Conservation (phyloP, 2,888 invertebrate genomes). For the Drosophila pseudotakahashii region DNA sequence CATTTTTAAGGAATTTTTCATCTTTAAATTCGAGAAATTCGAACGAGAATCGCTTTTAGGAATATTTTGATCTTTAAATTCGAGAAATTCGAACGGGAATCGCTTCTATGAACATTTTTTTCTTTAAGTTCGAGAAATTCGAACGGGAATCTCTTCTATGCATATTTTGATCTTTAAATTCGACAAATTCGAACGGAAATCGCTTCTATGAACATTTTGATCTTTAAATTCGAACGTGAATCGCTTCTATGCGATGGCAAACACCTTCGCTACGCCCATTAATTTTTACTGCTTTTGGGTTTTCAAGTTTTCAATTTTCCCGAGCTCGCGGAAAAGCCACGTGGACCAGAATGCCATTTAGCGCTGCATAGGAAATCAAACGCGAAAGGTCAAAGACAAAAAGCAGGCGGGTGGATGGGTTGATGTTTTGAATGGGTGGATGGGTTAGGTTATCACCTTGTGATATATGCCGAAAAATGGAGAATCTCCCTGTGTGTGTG, state of each 20-base stretch:
- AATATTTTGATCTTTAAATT: too few species aligned
- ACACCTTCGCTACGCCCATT: conserved; percentile 74
- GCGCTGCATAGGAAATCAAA: conserved; percentile 75
- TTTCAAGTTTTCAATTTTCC: conserved; percentile 75
- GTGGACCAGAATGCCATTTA: conserved; percentile 65
- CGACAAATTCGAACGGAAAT: too few species aligned
- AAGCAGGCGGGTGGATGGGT: background rate
- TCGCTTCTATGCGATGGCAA: conserved; percentile 35
- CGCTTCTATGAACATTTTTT: too few species aligned
- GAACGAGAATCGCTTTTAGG: too few species aligned
- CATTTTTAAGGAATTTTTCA: too few species aligned
- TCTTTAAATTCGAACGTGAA: background rate
- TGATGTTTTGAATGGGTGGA: background rate
- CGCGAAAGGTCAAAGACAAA: conserved; percentile 65
- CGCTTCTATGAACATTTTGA: too few species aligned
- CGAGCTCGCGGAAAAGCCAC: conserved; percentile 46
- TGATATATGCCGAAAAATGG: conserved; percentile 34
- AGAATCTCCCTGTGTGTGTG: background rate
- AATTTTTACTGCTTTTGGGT: conserved; percentile 74
- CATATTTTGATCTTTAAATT: too few species aligned
- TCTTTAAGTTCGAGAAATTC: too few species aligned
- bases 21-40: too few species aligned
- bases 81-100: too few species aligned
- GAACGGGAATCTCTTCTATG: too few species aligned
- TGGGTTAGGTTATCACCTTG: conserved; percentile 33